These are phyloP conservation scores for Podarcis cretensis DNA, from an alignment of 2,113 vertebrate species.

Conservation along the genomic window DNA sequence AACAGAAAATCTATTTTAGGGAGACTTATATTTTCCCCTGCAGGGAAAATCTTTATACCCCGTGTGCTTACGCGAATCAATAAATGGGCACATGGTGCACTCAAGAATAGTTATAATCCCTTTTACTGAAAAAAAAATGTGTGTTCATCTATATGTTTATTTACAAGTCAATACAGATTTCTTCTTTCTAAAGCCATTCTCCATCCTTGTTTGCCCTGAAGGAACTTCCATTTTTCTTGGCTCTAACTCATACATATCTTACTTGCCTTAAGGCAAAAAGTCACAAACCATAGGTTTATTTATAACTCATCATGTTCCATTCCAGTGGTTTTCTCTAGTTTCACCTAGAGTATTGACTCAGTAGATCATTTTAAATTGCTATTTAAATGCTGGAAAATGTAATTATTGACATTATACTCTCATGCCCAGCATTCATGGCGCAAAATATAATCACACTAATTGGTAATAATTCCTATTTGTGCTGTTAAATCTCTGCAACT, in stretches of 20 bases:
- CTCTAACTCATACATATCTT: neutral
- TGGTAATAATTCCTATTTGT: neutral
- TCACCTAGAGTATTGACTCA: neutral
- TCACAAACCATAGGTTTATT: neutral
- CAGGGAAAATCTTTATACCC: neutral
- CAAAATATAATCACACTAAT: conserved; percentile 5
- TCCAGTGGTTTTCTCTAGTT: neutral
- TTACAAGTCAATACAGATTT: neutral
- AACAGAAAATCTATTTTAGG: neutral
- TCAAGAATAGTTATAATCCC: neutral
- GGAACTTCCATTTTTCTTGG: neutral
- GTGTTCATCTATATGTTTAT: neutral
- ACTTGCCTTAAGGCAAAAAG: neutral
- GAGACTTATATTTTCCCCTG: neutral
- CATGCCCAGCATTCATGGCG: neutral
- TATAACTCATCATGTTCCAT: neutral
- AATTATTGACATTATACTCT: neutral
- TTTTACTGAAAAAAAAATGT: neutral
- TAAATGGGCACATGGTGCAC: neutral
- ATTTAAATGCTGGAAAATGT: conserved; percentile 1
- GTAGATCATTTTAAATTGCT: neutral
- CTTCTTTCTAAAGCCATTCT: neutral
- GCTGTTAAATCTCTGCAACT: neutral
- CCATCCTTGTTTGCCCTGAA: neutral
- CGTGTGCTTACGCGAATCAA: neutral